Evolutionary conservation across 2,113 vertebrate species (phyloP).

Genomic region (Pterophyllum scalare): DNA sequence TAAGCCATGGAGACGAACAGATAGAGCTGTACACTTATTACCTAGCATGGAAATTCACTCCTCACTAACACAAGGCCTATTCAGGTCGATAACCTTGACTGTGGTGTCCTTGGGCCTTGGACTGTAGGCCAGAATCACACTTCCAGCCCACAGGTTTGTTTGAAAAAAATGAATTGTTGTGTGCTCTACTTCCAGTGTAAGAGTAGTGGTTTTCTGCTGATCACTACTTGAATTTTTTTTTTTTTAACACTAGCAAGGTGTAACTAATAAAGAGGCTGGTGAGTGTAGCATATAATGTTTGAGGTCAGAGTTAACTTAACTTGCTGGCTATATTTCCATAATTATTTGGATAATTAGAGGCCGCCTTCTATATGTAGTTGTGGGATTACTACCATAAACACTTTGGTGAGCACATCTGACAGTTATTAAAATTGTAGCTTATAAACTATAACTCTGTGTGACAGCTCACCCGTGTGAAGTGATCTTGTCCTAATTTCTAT

Average conservation of each 20-base stretch:
- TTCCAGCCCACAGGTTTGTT: background rate
- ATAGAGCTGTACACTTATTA: background rate
- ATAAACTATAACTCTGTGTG: background rate
- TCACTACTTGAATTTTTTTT: background rate
- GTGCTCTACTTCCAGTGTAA: background rate
- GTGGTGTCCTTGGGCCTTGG: too few relatives aligned
- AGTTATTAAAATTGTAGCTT: background rate
- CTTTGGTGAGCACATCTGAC: background rate
- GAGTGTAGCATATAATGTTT: background rate
- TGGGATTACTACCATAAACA: background rate
- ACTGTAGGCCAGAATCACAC: background rate
- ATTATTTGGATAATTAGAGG: background rate
- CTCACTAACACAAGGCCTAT: background rate
- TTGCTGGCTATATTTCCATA: background rate
- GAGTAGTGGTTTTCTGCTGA: background rate
- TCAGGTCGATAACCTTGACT: background rate
- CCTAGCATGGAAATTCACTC: background rate
- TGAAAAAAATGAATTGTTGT: background rate
- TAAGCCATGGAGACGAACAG: background rate
- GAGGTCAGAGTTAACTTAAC: background rate
- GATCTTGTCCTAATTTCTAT: too few relatives aligned
- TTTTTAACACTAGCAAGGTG: background rate
- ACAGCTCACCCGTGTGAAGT: background rate
- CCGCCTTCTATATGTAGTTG: background rate
- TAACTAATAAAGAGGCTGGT: background rate